Percentiles rank a stretch among this genome's conserved stretches.
Evolutionary conservation across 2,797 vertebrate species (phyloP).

Genomic region (Centropyge bicolor): DNA sequence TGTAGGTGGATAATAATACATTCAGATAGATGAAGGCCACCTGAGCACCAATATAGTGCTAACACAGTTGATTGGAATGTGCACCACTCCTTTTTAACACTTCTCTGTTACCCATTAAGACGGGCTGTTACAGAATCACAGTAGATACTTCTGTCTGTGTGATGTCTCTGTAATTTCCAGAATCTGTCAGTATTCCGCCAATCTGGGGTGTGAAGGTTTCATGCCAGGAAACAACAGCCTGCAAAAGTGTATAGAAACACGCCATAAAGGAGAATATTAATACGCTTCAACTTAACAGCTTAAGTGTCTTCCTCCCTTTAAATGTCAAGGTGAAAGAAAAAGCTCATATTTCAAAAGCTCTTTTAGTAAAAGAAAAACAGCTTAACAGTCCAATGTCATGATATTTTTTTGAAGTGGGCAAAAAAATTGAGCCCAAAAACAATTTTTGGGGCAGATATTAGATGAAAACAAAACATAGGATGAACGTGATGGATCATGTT

Average conservation of each 20-base stretch:
- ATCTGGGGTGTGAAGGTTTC: constrained; percentile 31
- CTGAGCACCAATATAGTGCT: neutral
- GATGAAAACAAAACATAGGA: neutral
- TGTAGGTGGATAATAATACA: too few relatives aligned
- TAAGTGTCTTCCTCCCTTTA: neutral
- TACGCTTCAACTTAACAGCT: neutral
- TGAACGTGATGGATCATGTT: neutral
- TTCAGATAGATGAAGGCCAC: too few relatives aligned
- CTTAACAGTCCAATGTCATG: neutral
- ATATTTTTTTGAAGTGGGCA: neutral
- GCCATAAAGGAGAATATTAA: neutral
- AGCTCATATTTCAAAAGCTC: neutral
- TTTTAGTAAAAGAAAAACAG: neutral
- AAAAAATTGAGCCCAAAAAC: constrained; percentile 17
- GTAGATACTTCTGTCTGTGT: constrained; percentile 17
- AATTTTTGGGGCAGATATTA: neutral
- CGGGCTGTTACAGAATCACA: constrained; percentile 22
- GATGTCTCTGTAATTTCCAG: constrained; percentile 26
- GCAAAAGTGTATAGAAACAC: neutral
- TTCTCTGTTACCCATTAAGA: constrained; percentile 12
- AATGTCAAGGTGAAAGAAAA: constrained; percentile 17
- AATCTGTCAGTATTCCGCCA: constrained; percentile 25
- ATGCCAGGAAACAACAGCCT: neutral
- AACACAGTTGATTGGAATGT: constrained; percentile 11
- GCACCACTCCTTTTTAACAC: constrained; percentile 27